Base-by-base conservation (phyloP, 2,797 vertebrate species). In the Poeciliopsis turneri region DNA sequence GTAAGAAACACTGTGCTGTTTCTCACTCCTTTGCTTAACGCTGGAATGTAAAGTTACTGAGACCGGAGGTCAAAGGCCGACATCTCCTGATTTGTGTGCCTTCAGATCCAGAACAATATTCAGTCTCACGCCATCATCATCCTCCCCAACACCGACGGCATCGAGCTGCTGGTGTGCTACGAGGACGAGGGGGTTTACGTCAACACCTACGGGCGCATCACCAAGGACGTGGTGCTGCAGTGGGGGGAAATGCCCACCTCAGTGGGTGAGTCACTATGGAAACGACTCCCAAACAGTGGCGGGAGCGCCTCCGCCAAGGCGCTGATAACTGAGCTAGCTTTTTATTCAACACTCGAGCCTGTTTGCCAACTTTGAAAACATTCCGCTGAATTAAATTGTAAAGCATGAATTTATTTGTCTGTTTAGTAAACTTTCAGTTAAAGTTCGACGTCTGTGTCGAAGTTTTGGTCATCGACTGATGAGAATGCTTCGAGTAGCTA, bases 231-330 rank as follows among this genome's bases (percentile, higher is more conserved):
- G 89, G 98, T 99, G 92, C 95, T 99, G 79, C 98, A 99, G 93
- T 99, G 98, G 98, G 98, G 98, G 78, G 98, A 99, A 95, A 99
- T 99, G 98, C 98, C 98, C 25, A 99, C 98, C 23, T 99, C 98
- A 74, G 98, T 99, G 88, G 98, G 98, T 99, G 91, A 78, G 98
- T 92, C 23, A 23, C n/a, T 5, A 46, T 77, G 8, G 25, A 15
- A 71, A n/a, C 74, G 36, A 41, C 10, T 55, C 23, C 53, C n/a
- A 10, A n/a, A 4, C 23, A 53, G 23, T 25, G 23, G 23, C 9
- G 20, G 51, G 23, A 8, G 25, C 23, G 1, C 8, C 51, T 55
- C 53, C 25, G 3, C 25, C n/a, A 12, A 55, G 23, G 53, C 53
- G 25, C 53, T 2, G 13, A 13, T 5, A 28, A 1, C 4, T n/a